Conservation (phyloP, 2,888 invertebrate species). For the Mesorhabditis spiculigera region DNA sequence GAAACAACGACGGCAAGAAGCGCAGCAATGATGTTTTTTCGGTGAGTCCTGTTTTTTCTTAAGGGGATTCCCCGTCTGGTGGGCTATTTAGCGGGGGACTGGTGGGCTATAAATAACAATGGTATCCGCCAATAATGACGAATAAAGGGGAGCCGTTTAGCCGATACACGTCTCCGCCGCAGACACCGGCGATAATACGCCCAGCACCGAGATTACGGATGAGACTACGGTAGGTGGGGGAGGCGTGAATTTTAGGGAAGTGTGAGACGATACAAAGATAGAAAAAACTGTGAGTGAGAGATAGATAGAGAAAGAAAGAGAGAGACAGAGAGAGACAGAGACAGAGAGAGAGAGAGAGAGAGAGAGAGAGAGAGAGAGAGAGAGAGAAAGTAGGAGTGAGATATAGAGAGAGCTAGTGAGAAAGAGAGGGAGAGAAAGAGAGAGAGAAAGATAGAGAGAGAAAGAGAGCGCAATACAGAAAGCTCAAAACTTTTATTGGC, state of each 20-base stretch:
- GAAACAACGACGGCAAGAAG: conserved; percentile 13
- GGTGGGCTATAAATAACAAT: background rate
- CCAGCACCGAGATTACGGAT: background rate
- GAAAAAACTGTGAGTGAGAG: too few species aligned
- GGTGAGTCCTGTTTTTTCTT: background rate
- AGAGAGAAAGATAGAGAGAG: too few species aligned
- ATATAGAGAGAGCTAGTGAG: too few species aligned
- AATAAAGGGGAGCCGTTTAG: background rate
- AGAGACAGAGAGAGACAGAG: background rate
- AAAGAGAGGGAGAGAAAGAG: too few species aligned
- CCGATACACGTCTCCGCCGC: background rate
- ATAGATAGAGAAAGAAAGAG: too few species aligned
- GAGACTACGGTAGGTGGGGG: background rate
- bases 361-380: background rate
- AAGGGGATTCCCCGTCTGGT: background rate
- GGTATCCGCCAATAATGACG: too few species aligned
- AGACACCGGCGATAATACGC: background rate
- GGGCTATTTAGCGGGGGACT: background rate
- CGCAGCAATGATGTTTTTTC: background rate
- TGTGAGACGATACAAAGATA: conserved; percentile 16
- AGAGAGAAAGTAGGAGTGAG: too few species aligned
- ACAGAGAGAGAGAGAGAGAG: background rate
- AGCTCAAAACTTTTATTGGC: too few species aligned
- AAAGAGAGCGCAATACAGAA: too few species aligned
- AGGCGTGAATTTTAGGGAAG: background rate